Evolutionary conservation across 2,888 invertebrate genomes (phyloP).

Genomic region (Amaurobius ferox): DNA sequence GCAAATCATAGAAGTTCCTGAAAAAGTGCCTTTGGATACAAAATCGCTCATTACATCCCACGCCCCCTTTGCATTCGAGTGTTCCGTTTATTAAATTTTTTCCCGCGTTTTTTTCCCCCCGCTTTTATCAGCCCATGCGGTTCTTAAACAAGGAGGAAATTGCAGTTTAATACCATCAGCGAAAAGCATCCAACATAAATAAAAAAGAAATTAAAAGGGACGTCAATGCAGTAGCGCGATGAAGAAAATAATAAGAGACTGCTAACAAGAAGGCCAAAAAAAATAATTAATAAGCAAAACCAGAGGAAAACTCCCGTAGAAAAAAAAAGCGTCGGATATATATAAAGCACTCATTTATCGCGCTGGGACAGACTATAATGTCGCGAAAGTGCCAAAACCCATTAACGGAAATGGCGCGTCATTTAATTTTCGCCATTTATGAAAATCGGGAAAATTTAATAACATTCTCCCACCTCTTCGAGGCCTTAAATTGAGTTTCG

Average conservation of each 20-base stretch:
- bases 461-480: conserved; percentile 61
- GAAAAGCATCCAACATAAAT: conserved; percentile 7
- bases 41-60: neutral
- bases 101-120: neutral
- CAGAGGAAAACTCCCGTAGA: neutral
- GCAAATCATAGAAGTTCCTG: neutral
- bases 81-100: neutral
- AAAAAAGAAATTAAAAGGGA: conserved; percentile 27
- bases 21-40: neutral
- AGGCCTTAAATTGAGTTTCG: conserved; percentile 58
- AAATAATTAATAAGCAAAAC: conserved; percentile 49
- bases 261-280: conserved; percentile 14
- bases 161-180: conserved; percentile 49
- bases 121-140: conserved; percentile 21
- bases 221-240: conserved; percentile 20
- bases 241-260: conserved; percentile 42
- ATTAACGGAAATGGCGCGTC: conserved; percentile 57
- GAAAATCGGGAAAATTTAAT: conserved; percentile 70
- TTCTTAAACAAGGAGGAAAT: conserved; percentile 49
- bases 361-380: conserved; percentile 26
- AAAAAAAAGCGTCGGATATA: conserved; percentile 33
- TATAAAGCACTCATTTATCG: conserved; percentile 57
- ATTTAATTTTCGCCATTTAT: conserved; percentile 70
- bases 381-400: conserved; percentile 55
- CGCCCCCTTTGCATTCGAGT: neutral